Base-by-base conservation (phyloP, 2,888 invertebrate species). In the Thereva nobilitata region DNA sequence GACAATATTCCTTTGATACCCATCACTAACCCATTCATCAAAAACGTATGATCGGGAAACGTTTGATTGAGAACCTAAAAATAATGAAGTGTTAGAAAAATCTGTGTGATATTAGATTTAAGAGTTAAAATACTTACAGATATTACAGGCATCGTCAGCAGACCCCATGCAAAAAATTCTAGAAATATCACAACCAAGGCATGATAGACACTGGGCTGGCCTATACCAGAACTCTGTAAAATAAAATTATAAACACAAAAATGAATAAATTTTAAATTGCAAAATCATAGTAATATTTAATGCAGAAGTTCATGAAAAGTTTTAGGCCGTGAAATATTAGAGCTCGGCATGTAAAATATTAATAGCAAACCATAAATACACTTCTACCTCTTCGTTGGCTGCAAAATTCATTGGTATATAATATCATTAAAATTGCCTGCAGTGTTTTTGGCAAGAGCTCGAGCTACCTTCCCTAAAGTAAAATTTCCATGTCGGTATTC, bases 91-190 rank as follows among this genome's bases (percentile, higher is more conserved):
- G 5, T 52, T 9, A 59, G 64, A 41, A 42, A 12, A 12, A 35
- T 35, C 34, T 35, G 10, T 35, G 9, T n/a, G 35, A 9, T 8
- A 42, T 52, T 52, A 53, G 5, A 54, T 2, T 37, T 4, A 23
- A 23, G 23, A 23, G 1, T 23, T n/a, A n/a, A n/a, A n/a, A 23
- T 68, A 72, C 77, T 77, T 74, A 80, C 80, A 71, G 78, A 83
- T 79, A 99, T 99, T 77, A 98, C 93, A 68, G 99, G 98, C 87
- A 97, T 95, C 71, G 98, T 99, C 72, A 99, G 87, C 73, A 99
- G 86, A 64, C 99, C 99, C 98, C 99, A 99, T 73, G 98, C 96
- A 84, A 99, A 99, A 84, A 98, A 99, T 84, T 99, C 99, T 83
- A 99, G 85, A 85, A 99, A 99, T 83, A 99, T 99, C 77, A 99